Conservation (phyloP, 2,888 invertebrate genomes). For the Coleophora flavipennella region DNA sequence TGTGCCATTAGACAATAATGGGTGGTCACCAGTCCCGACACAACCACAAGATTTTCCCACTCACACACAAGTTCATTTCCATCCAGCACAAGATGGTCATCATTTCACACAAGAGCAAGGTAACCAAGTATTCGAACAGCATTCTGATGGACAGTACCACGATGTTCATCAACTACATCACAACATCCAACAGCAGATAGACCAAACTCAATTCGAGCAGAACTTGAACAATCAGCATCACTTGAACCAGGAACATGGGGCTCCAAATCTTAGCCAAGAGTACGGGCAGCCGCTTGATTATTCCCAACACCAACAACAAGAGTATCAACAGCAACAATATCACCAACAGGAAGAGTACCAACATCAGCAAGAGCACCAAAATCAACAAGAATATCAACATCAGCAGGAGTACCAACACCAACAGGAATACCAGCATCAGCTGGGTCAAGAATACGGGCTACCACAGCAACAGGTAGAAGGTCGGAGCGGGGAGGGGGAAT, state of each 20-base stretch:
- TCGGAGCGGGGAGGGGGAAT: slow-evolving; percentile 33
- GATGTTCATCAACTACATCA: slow-evolving; percentile 51
- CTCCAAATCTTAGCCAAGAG: slow-evolving; percentile 19
- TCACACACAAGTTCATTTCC: slow-evolving; percentile 7
- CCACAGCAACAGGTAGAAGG: slow-evolving; percentile 52
- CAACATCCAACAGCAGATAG: slow-evolving; percentile 49
- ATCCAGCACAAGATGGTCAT: slow-evolving; percentile 15
- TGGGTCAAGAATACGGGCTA: slow-evolving; percentile 25
- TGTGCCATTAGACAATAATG: slow-evolving; percentile 43
- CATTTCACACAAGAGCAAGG: slow-evolving; percentile 53
- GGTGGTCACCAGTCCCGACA: slow-evolving; percentile 56
- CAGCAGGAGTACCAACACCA: slow-evolving; percentile 6
- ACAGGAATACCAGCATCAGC: slow-evolving; percentile 24
- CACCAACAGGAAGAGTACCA: background rate
- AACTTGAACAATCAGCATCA: slow-evolving; percentile 25
- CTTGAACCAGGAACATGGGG: slow-evolving; percentile 24
- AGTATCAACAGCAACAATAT: slow-evolving; percentile 1
- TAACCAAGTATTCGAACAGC: slow-evolving; percentile 54
- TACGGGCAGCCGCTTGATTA: slow-evolving; percentile 18
- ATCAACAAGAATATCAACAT: too few species aligned
- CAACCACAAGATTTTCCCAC: slow-evolving; percentile 30
- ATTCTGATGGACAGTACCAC: slow-evolving; percentile 41
- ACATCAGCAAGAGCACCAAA: slow-evolving; percentile 9
- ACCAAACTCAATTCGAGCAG: slow-evolving; percentile 21
- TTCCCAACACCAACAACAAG: slow-evolving; percentile 13